These are phyloP conservation scores for Cliona cf. orientalis DNA, from an alignment of 37 sponge, comb jelly and placozoan species.

Conservation along the genomic window DNA sequence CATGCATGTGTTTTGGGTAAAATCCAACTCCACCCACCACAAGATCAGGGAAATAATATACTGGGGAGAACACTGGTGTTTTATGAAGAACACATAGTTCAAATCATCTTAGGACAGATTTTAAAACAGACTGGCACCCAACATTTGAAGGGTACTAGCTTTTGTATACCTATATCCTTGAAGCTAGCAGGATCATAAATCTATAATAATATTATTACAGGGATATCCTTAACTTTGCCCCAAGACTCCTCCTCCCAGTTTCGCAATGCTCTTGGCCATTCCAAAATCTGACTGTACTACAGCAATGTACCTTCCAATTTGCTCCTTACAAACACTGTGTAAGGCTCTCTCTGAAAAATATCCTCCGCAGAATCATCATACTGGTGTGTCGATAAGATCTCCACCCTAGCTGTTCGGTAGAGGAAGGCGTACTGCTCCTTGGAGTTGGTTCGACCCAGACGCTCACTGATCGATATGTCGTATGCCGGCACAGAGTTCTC, in stretches of 20 bases:
- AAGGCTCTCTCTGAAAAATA: slow-evolving; percentile 80
- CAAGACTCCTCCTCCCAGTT: too few relatives aligned
- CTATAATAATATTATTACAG: too few relatives aligned
- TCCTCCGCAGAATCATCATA: slow-evolving; percentile 57
- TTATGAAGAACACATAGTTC: too few relatives aligned
- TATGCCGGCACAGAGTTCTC: too few relatives aligned
- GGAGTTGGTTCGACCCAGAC: slow-evolving; percentile 75
- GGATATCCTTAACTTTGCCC: too few relatives aligned
- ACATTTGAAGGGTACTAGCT: too few relatives aligned
- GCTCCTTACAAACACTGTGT: slow-evolving; percentile 13
- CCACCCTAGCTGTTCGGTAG: slow-evolving; percentile 49
- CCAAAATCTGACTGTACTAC: background rate
- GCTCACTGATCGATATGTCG: slow-evolving; percentile 51
- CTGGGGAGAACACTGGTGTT: background rate
- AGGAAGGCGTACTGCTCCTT: slow-evolving; percentile 97
- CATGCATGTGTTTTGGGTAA: background rate
- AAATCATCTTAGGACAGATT: too few relatives aligned
- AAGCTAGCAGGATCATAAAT: too few relatives aligned
- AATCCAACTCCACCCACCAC: background rate
- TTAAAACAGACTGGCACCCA: too few relatives aligned
- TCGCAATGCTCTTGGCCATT: too few relatives aligned
- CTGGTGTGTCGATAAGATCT: slow-evolving; percentile 52
- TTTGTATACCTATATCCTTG: too few relatives aligned
- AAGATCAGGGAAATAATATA: background rate
- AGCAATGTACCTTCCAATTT: background rate